These are phyloP conservation scores for Phyto melanocephala DNA, from an alignment of 2,888 invertebrate species.

Conservation along the genomic window DNA sequence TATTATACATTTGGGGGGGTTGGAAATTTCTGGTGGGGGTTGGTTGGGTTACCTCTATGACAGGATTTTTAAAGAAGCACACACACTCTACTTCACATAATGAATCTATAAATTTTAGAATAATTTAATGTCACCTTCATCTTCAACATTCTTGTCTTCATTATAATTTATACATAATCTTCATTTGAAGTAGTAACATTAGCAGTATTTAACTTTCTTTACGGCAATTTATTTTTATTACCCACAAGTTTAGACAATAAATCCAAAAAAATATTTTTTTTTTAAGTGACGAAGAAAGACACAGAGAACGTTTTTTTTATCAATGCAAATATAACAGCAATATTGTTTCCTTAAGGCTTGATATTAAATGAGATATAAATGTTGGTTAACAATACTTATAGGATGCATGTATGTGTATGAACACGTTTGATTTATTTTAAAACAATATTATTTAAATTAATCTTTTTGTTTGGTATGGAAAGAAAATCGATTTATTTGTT, in stretches of 20 bases:
- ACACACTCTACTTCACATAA: too few species aligned
- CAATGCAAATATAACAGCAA: constrained; percentile 5
- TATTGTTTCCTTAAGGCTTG: constrained; percentile 12
- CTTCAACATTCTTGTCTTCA: background rate
- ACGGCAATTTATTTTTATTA: constrained; percentile 40
- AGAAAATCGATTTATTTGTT: background rate
- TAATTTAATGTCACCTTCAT: background rate
- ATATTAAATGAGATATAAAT: background rate
- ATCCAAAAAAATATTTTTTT: constrained; percentile 17
- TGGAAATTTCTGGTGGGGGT: background rate
- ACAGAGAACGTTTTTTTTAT: background rate
- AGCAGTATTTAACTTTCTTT: constrained; percentile 39
- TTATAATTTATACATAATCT: constrained; percentile 4
- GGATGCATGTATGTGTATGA: background rate
- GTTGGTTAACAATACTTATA: background rate
- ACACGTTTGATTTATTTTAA: background rate
- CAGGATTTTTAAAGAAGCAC: background rate
- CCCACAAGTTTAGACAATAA: constrained; percentile 22
- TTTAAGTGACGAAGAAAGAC: background rate
- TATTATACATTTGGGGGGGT: background rate
- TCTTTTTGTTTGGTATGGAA: background rate
- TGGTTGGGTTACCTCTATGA: background rate
- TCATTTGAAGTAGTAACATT: constrained; percentile 18
- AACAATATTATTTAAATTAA: background rate
- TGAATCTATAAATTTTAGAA: constrained; percentile 17